Evolutionary conservation across 2,797 vertebrate genomes (phyloP).

Genomic region (Halcyon badia): DNA sequence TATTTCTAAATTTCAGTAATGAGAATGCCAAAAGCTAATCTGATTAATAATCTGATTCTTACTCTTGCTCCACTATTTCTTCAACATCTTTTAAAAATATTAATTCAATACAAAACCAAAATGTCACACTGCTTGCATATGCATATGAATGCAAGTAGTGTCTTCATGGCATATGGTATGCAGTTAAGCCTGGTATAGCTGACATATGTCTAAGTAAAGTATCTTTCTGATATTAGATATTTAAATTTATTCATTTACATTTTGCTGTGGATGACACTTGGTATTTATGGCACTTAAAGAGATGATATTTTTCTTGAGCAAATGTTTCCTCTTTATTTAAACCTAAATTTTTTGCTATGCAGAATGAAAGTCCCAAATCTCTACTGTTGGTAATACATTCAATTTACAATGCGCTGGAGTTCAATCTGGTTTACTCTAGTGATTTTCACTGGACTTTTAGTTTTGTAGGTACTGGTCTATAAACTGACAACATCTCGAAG

Average conservation of each 20-base stretch:
- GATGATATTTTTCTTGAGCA: not conserved
- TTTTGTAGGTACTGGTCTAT: not conserved
- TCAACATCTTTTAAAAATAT: conserved; percentile 20
- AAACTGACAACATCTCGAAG: not conserved
- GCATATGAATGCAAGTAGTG: not conserved
- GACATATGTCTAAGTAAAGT: conserved; percentile 23
- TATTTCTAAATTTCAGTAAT: not conserved
- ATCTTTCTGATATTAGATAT: conserved; percentile 15
- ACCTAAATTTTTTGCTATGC: not conserved
- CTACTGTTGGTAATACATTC: not conserved
- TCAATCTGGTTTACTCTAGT: not conserved
- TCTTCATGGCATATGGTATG: conserved; percentile 34
- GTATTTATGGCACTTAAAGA: not conserved
- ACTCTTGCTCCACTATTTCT: not conserved
- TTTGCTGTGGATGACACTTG: not conserved
- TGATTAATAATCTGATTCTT: not conserved
- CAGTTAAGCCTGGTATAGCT: not conserved
- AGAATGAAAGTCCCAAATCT: not conserved
- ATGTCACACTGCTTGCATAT: not conserved
- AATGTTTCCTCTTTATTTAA: not conserved
- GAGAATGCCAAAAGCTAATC: not conserved
- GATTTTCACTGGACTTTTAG: not conserved
- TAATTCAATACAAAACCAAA: not conserved
- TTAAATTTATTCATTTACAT: conserved; percentile 25
- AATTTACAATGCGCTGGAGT: not conserved